Percentiles rank a stretch among this genome's conserved stretches.
Evolutionary conservation across 2,888 invertebrate genomes (phyloP).

Genomic region (Torymus tubicola): DNA sequence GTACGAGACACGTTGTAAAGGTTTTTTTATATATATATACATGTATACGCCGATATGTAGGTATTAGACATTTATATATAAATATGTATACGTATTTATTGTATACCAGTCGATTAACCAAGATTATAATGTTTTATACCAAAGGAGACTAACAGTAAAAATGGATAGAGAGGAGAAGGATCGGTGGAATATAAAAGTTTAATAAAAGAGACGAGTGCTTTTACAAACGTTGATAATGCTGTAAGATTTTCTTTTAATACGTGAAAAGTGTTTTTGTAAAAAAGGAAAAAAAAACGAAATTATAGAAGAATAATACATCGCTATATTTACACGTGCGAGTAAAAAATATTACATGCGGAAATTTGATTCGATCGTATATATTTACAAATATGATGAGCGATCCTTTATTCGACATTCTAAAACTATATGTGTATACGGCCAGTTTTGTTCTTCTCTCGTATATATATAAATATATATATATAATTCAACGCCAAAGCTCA

Average conservation of each 20-base stretch:
- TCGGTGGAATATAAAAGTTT: constrained; percentile 17
- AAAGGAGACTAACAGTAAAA: constrained; percentile 22
- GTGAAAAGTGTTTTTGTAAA: constrained; percentile 15
- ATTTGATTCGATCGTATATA: neutral
- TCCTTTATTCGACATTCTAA: too few species aligned
- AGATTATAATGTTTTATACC: constrained; percentile 16
- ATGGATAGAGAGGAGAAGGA: too few species aligned
- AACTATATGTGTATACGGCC: too few species aligned
- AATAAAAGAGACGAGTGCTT: constrained; percentile 16
- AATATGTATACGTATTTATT: constrained; percentile 30
- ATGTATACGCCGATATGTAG: neutral
- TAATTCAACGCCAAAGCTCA: constrained; percentile 37
- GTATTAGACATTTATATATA: neutral
- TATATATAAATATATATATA: constrained; percentile 21
- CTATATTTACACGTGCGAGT: constrained; percentile 33
- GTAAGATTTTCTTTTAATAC: constrained; percentile 14
- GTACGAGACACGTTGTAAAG: too few species aligned
- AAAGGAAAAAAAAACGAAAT: neutral
- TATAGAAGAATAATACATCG: neutral
- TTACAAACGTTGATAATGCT: constrained; percentile 13
- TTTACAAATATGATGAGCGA: too few species aligned
- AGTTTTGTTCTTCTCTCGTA: too few species aligned
- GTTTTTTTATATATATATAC: too few species aligned
- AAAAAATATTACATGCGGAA: constrained; percentile 13
- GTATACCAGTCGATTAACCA: constrained; percentile 28